Percentiles rank a stretch among this genome's conserved stretches.
Evolutionary conservation across 2,888 invertebrate genomes (phyloP).

Genomic region (Linnaemya vulpina): DNA sequence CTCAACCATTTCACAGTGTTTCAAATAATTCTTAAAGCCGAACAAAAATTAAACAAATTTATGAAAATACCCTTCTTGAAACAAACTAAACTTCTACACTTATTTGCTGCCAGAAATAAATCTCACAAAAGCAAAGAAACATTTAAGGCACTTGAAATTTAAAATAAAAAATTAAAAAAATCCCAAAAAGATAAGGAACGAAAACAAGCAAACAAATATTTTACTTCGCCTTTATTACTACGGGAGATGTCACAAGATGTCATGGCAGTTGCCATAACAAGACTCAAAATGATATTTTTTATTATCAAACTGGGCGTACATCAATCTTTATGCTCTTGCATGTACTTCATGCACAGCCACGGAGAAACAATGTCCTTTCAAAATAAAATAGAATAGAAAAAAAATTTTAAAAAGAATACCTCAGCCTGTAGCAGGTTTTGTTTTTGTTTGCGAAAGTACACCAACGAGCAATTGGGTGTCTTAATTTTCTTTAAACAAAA

Average conservation of each 20-base stretch:
- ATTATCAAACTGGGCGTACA: slow-evolving; percentile 71
- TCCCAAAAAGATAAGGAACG: background rate
- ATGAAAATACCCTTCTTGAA: background rate
- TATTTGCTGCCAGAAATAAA: background rate
- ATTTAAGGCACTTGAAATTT: slow-evolving; percentile 37
- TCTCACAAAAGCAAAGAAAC: background rate
- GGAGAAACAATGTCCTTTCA: slow-evolving; percentile 43
- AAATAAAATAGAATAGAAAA: slow-evolving; percentile 17
- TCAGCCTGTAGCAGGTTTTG: slow-evolving; percentile 6
- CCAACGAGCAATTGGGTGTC: slow-evolving; percentile 11
- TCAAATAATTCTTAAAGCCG: background rate
- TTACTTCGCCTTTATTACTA: slow-evolving; percentile 33
- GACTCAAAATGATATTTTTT: slow-evolving; percentile 58
- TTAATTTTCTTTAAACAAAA: too few species aligned
- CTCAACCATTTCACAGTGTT: background rate
- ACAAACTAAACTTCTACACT: slow-evolving; percentile 3
- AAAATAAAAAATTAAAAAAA: slow-evolving; percentile 1
- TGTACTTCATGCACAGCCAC: slow-evolving; percentile 45
- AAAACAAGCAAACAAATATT: slow-evolving; percentile 2
- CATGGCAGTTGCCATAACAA: slow-evolving; percentile 53
- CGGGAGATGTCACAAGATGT: slow-evolving; percentile 63
- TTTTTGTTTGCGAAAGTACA: background rate
- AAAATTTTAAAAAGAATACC: slow-evolving; percentile 22
- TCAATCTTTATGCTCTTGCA: slow-evolving; percentile 64
- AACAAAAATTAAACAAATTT: background rate